These are phyloP conservation scores for Trigoniulus corallinus DNA, from an alignment of 1,140 invertebrate genomes.

Conservation along the genomic window DNA sequence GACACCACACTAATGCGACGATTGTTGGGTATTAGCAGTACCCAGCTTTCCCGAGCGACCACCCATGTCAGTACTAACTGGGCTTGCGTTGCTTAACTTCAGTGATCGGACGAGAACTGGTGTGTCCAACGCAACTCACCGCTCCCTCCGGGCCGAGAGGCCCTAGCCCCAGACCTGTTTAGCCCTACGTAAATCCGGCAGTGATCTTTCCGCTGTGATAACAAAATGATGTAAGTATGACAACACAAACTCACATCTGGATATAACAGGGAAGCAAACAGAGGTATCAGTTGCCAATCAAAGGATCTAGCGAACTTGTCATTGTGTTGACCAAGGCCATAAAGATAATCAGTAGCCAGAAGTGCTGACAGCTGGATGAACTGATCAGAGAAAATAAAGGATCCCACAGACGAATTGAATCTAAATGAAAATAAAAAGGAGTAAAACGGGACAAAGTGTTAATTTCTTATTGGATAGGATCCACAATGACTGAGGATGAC, in stretches of 20 bases:
- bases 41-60: no score
- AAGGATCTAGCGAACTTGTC: slow-evolving; percentile 20
- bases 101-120: no score
- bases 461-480: neutral
- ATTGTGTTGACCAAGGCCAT: slow-evolving; percentile 63
- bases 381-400: slow-evolving; percentile 62
- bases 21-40: no score
- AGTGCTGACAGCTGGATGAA: slow-evolving; percentile 61
- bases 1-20: no score
- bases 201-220: no score
- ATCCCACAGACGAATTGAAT: slow-evolving; percentile 52
- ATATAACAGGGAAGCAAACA: neutral
- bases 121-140: no score
- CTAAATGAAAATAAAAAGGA: slow-evolving; percentile 24
- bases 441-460: neutral
- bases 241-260: neutral
- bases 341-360: slow-evolving; percentile 48
- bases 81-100: no score
- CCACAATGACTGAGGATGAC: neutral
- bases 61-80: no score
- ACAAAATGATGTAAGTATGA: no score
- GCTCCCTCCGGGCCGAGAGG: no score
- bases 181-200: no score
- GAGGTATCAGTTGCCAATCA: slow-evolving; percentile 13
- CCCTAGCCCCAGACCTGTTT: no score